Conservation (phyloP, 2,888 invertebrate genomes). For the Panzeria rudis region DNA sequence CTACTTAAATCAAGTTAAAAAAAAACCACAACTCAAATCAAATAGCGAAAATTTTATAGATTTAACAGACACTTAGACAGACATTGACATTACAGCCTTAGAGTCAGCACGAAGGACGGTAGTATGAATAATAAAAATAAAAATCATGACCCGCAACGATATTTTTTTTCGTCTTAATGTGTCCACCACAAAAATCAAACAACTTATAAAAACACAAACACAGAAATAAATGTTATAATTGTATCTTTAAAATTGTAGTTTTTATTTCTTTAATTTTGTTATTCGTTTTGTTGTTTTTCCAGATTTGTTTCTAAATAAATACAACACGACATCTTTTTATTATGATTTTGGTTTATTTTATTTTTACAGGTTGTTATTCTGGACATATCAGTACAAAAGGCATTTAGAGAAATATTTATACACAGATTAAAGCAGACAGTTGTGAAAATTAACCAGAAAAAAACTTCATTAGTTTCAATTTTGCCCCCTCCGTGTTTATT, state of each 20-base stretch:
- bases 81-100: conserved; percentile 68
- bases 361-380: conserved; percentile 62
- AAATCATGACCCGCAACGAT: conserved; percentile 56
- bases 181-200: conserved; percentile 20
- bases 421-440: conserved; percentile 66
- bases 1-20: conserved; percentile 8
- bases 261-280: not conserved
- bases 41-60: conserved; percentile 41
- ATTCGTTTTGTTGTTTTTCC: conserved; percentile 14
- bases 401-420: conserved; percentile 47
- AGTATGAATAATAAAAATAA: conserved; percentile 39
- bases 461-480: conserved; percentile 44
- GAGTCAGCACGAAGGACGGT: conserved; percentile 57
- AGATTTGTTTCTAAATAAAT: conserved; percentile 54
- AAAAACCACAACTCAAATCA: conserved; percentile 22
- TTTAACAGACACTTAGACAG: conserved; percentile 68
- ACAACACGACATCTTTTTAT: conserved; percentile 67
- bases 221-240: conserved; percentile 18
- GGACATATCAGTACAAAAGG: not conserved
- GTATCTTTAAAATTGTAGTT: conserved; percentile 15
- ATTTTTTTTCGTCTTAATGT: not conserved
- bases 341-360: conserved; percentile 30
- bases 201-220: conserved; percentile 1
- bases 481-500: not conserved
- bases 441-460: conserved; percentile 61